phyloP scores from a whole-genome alignment of 2,113 vertebrate genomes.

The Hirundichthys speculiger region DNA sequence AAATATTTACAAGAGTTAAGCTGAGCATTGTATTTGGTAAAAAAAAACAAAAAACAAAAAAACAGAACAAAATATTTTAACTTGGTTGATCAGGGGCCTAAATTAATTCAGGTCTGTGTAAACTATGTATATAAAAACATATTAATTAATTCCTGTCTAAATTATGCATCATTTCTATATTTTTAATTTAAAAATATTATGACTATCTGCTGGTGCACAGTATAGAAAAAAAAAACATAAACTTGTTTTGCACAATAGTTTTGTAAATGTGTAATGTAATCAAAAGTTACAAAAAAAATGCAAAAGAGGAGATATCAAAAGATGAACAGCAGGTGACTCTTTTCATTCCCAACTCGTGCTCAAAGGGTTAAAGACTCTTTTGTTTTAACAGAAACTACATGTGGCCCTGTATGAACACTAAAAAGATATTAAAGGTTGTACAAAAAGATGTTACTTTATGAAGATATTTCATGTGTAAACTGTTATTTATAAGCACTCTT shows the following conservation, averaged over 20 bases:
- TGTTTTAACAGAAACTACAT: conserved; percentile 86
- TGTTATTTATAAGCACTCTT: conserved; percentile 94
- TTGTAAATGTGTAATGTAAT: conserved; percentile 87
- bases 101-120: conserved; percentile 85
- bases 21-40: conserved; percentile 57
- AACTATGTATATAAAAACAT: conserved; percentile 84
- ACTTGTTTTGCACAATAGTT: conserved; percentile 97
- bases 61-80: conserved; percentile 53
- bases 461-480: conserved; percentile 92
- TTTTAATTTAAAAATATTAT: conserved; percentile 86
- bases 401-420: conserved; percentile 90
- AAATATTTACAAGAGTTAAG: conserved; percentile 41
- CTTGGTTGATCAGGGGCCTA: conserved; percentile 81
- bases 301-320: conserved; percentile 70
- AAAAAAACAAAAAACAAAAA: conserved; percentile 12
- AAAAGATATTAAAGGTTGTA: conserved; percentile 89
- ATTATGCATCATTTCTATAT: conserved; percentile 89
- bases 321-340: conserved; percentile 66
- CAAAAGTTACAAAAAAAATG: conserved; percentile 58
- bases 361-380: conserved; percentile 96
- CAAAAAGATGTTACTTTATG: conserved; percentile 97
- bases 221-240: conserved; percentile 83
- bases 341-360: conserved; percentile 90
- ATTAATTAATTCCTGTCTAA: conserved; percentile 83
- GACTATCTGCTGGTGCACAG: conserved; percentile 86